Percentiles rank a stretch among this genome's conserved stretches.
Conservation (phyloP, 92 coral and sea anemone species). For the Phenganax subtilis region DNA sequence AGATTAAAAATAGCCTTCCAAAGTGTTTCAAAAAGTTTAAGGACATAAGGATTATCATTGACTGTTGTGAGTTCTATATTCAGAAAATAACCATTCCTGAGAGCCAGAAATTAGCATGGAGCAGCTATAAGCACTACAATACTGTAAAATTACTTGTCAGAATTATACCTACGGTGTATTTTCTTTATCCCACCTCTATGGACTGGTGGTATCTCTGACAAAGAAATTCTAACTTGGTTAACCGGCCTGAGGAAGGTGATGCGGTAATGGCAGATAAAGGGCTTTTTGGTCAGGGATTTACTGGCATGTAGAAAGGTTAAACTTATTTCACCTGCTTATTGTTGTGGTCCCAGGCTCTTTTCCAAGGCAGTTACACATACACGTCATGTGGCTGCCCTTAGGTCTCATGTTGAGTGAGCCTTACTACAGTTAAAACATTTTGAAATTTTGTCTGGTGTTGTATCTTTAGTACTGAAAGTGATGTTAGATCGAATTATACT, state of each 20-base stretch:
- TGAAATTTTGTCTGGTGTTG: slow-evolving; percentile 31
- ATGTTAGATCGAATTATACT: no score
- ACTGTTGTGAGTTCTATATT: slow-evolving; percentile 30
- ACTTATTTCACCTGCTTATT: no score
- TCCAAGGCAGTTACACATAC: no score
- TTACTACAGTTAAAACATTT: slow-evolving; percentile 44
- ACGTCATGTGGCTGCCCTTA: no score
- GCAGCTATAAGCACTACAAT: not conserved
- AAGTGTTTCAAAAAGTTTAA: slow-evolving; percentile 33
- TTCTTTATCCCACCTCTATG: no score
- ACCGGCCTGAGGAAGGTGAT: not conserved
- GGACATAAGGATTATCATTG: slow-evolving; percentile 25
- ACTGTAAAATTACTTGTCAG: not conserved
- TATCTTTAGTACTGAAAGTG: no score
- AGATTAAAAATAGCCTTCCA: slow-evolving; percentile 11
- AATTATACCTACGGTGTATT: no score
- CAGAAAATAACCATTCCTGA: slow-evolving; percentile 31
- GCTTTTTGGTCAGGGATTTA: no score
- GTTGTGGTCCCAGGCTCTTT: no score
- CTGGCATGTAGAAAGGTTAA: no score
- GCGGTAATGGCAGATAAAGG: slow-evolving; percentile 11
- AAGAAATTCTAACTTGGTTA: no score
- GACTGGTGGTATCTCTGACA: no score
- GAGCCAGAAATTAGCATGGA: slow-evolving; percentile 30
- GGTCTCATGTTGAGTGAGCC: slow-evolving; percentile 25